These are phyloP conservation scores for Astreopora myriophthalma DNA, from an alignment of 64 coral and sea anemone genomes.

Conservation along the genomic window DNA sequence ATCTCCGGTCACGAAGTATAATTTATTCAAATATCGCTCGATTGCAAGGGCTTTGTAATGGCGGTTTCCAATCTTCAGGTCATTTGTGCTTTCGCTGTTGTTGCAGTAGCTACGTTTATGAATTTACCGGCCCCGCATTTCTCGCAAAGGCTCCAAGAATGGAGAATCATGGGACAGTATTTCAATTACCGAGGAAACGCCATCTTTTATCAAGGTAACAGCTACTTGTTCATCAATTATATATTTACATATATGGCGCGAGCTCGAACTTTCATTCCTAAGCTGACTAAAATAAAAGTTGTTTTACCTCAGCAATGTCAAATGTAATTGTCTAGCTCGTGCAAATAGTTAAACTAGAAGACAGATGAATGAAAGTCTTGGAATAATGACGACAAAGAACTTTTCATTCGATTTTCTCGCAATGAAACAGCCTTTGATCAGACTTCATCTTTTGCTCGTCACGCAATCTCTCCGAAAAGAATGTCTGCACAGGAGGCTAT, in stretches of 20 bases:
- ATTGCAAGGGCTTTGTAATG: not conserved
- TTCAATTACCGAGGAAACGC: constrained; percentile 85
- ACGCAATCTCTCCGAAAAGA: too few relatives aligned
- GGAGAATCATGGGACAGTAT: constrained; percentile 82
- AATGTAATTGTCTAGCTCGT: too few relatives aligned
- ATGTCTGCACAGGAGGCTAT: too few relatives aligned
- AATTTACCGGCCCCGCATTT: constrained; percentile 85
- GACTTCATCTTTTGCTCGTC: not conserved
- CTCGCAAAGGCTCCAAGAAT: constrained; percentile 69
- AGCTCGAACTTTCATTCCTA: not conserved
- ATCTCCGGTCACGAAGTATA: too few relatives aligned
- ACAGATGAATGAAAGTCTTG: too few relatives aligned
- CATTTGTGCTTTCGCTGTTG: constrained; percentile 32
- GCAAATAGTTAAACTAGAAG: too few relatives aligned
- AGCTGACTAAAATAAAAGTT: not conserved
- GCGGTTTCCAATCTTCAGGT: constrained; percentile 64
- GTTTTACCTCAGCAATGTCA: too few relatives aligned
- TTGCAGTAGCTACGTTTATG: constrained; percentile 74
- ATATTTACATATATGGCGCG: not conserved
- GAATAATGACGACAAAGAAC: not conserved
- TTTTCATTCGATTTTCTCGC: not conserved
- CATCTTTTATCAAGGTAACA: constrained; percentile 96
- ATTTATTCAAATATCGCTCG: too few relatives aligned
- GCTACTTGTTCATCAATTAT: too few relatives aligned
- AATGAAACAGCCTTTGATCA: not conserved